Percentiles rank a stretch among this genome's conserved stretches.
Evolutionary conservation across 2,113 vertebrate species (phyloP).

Genomic region (Notarius lentiginosus): DNA sequence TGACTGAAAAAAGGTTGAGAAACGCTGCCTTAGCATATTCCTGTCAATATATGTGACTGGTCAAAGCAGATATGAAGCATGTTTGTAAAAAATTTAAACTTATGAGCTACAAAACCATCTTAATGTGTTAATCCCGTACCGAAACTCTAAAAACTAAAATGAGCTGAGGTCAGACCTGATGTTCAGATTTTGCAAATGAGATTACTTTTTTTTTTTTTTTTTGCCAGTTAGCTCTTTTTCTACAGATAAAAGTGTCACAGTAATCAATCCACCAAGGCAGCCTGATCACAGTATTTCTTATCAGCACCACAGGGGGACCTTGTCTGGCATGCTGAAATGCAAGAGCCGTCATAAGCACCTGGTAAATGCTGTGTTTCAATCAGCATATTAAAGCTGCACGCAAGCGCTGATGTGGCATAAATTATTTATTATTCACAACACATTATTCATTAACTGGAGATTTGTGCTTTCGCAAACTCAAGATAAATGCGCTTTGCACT

Average conservation of each 20-base stretch:
- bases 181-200: conserved; percentile 48
- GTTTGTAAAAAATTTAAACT: background rate
- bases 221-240: conserved; percentile 36
- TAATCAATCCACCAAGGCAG: conserved; percentile 55
- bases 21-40: background rate
- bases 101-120: background rate
- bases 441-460: conserved; percentile 14
- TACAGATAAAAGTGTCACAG: conserved; percentile 37
- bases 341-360: conserved; percentile 15
- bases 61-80: background rate
- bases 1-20: too few species aligned
- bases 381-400: conserved; percentile 7
- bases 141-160: conserved; percentile 11
- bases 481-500: conserved; percentile 7
- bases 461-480: conserved; percentile 24
- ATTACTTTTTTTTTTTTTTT: conserved; percentile 50
- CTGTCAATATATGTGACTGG: conserved; percentile 17
- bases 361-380: conserved; percentile 15
- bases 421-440: conserved; percentile 22
- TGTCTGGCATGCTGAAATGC: conserved; percentile 31
- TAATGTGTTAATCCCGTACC: conserved; percentile 7
- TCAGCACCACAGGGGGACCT: conserved; percentile 46
- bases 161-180: conserved; percentile 41
- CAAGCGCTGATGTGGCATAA: background rate
- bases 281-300: conserved; percentile 34